These are phyloP conservation scores for Ciona savignyi DNA, from an alignment of 23 tunicate species.

Conservation along the genomic window DNA sequence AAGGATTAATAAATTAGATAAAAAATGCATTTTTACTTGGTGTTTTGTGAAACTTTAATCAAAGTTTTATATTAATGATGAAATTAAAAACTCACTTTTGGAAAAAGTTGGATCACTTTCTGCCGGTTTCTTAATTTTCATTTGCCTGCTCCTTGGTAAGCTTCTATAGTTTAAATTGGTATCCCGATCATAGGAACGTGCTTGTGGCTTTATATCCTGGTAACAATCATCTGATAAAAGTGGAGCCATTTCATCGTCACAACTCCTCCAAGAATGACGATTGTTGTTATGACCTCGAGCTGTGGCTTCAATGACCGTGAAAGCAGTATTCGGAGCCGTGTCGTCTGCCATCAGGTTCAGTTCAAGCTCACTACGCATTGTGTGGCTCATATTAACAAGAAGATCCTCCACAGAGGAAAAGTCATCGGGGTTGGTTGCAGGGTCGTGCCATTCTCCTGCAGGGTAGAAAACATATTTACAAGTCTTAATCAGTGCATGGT, in stretches of 20 bases:
- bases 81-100: too few species aligned
- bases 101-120: too few species aligned
- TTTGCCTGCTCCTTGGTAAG: neutral
- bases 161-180: neutral
- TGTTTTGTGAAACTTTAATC: too few species aligned
- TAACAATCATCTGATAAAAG: constrained; percentile 2
- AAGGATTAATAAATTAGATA: too few species aligned
- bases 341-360: constrained; percentile 15
- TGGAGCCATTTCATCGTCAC: neutral
- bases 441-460: too few species aligned
- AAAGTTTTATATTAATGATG: too few species aligned
- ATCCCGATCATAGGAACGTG: neutral
- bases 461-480: too few species aligned
- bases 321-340: neutral
- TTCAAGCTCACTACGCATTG: constrained; percentile 21
- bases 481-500: too few species aligned
- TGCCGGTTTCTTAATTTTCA: too few species aligned
- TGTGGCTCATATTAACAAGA: constrained; percentile 47
- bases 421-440: neutral
- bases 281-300: neutral
- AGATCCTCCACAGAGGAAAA: constrained; percentile 68
- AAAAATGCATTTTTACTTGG: too few species aligned
- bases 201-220: constrained; percentile 7
- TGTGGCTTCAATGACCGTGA: neutral
- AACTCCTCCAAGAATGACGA: constrained; percentile 3